phyloP scores from a whole-genome alignment of 2,888 invertebrate genomes.

The Agrotis puta region DNA sequence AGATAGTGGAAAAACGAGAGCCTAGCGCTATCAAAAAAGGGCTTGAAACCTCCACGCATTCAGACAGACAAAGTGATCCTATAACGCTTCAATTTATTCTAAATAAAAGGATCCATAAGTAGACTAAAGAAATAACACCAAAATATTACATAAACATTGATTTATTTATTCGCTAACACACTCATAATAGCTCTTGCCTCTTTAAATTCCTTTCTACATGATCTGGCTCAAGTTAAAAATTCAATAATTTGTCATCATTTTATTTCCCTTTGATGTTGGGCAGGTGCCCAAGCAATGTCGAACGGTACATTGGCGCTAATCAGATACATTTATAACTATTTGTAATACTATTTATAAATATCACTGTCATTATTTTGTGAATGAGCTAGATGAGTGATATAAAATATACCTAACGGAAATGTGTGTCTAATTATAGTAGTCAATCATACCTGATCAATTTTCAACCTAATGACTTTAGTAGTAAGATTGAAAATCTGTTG shows the following conservation, averaged over 20 bases:
- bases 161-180: conserved; percentile 23
- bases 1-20: too few relatives aligned
- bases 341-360: conserved; percentile 33
- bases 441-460: not conserved
- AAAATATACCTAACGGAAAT: not conserved
- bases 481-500: not conserved
- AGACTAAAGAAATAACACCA: not conserved
- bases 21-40: too few relatives aligned
- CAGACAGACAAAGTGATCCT: too few relatives aligned
- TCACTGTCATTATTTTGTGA: conserved; percentile 45
- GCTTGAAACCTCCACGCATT: too few relatives aligned
- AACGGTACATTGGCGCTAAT: conserved; percentile 37
- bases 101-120: too few relatives aligned
- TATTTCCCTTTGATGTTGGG: conserved; percentile 52
- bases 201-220: conserved; percentile 19
- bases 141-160: conserved; percentile 9
- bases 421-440: not conserved
- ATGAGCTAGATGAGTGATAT: conserved; percentile 33
- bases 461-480: not conserved
- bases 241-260: conserved; percentile 56
- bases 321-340: conserved; percentile 16
- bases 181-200: conserved; percentile 10
- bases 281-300: conserved; percentile 42
- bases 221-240: conserved; percentile 39
- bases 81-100: too few relatives aligned